These are phyloP conservation scores for Mesochorus sp. DNA, from an alignment of 2,888 invertebrate species.

Conservation along the genomic window DNA sequence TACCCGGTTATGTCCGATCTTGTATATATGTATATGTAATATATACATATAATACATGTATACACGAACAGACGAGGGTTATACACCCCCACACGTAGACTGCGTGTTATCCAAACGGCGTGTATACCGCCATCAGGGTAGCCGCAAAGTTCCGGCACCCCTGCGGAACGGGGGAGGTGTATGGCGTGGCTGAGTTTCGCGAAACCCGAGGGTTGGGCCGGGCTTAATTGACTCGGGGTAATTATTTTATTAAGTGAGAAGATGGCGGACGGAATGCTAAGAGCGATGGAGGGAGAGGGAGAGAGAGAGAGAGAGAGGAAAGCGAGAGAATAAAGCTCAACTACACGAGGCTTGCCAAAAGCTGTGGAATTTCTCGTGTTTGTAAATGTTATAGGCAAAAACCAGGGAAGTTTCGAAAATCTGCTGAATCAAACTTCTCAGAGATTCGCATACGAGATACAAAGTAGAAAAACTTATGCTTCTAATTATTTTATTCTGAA, in stretches of 20 bases:
- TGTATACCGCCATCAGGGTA: slow-evolving; percentile 48
- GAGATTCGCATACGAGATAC: too few species aligned
- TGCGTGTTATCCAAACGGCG: slow-evolving; percentile 35
- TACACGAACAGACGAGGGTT: too few species aligned
- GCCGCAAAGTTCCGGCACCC: slow-evolving; percentile 56
- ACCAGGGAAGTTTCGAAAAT: slow-evolving; percentile 45
- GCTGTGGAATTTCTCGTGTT: slow-evolving; percentile 40
- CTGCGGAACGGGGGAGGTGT: slow-evolving; percentile 32
- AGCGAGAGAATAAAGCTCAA: slow-evolving; percentile 28
- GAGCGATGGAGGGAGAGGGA: slow-evolving; percentile 68
- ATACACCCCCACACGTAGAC: neutral
- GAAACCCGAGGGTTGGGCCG: slow-evolving; percentile 64
- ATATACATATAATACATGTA: neutral
- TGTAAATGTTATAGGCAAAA: slow-evolving; percentile 17
- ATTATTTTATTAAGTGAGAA: slow-evolving; percentile 82
- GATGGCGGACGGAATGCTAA: slow-evolving; percentile 81
- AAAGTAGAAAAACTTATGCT: too few species aligned
- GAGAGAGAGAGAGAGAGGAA: slow-evolving; percentile 42
- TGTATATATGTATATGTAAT: slow-evolving; percentile 25
- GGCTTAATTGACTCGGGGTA: slow-evolving; percentile 81
- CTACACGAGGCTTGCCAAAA: slow-evolving; percentile 16
- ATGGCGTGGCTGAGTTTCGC: slow-evolving; percentile 42
- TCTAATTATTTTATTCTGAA: too few species aligned
- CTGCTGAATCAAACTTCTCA: too few species aligned
- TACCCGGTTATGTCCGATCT: slow-evolving; percentile 52